Evolutionary conservation across 2,797 vertebrate genomes (phyloP).

Genomic region (Synaphobranchus kaupii): DNA sequence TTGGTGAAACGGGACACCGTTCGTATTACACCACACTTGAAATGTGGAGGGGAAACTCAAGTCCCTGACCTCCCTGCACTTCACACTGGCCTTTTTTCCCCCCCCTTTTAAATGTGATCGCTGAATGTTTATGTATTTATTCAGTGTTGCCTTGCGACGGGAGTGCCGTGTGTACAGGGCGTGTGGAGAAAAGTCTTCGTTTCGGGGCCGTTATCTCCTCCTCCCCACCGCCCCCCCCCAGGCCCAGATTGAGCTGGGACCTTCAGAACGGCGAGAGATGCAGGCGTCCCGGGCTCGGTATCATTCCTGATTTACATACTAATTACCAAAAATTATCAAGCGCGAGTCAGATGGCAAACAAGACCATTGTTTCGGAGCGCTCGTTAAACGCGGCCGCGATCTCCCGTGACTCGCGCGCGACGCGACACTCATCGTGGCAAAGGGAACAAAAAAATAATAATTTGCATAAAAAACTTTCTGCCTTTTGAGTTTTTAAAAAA

Average conservation of each 20-base stretch:
- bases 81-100: background rate
- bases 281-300: conserved; percentile 33
- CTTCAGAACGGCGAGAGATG: background rate
- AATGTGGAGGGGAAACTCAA: conserved; percentile 21
- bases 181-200: background rate
- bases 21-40: conserved; percentile 30
- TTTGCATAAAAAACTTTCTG: conserved; percentile 43
- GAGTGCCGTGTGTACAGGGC: background rate
- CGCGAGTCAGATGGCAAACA: conserved; percentile 49
- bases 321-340: conserved; percentile 47
- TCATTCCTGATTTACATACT: conserved; percentile 58
- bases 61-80: conserved; percentile 26
- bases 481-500: conserved; percentile 42
- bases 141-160: background rate
- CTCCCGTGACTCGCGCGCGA: conserved; percentile 44
- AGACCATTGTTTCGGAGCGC: conserved; percentile 50
- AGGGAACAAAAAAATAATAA: conserved; percentile 1
- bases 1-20: conserved; percentile 23
- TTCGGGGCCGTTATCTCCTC: background rate
- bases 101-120: conserved; percentile 1
- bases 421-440: background rate
- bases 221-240: background rate
- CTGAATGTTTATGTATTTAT: conserved; percentile 14
- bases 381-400: conserved; percentile 42
- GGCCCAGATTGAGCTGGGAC: background rate